Conservation (phyloP, 2,113 vertebrate genomes). For the Lucifuga dentata region DNA sequence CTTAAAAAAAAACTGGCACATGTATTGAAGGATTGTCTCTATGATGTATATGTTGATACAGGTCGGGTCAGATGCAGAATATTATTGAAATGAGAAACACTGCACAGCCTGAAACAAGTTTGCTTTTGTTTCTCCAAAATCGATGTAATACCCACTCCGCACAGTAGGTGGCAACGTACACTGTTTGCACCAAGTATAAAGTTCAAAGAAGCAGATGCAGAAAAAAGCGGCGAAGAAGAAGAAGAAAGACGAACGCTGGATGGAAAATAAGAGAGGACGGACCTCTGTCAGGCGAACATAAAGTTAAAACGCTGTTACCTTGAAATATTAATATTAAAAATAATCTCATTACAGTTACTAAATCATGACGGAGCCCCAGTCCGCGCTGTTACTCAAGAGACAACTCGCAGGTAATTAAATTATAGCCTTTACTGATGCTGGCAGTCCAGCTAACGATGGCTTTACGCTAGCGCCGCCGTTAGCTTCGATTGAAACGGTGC, state of each 20-base stretch:
- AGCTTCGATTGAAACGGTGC: slow-evolving; percentile 59
- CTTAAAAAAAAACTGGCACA: no score
- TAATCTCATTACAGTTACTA: slow-evolving; percentile 36
- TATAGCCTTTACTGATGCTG: slow-evolving; percentile 32
- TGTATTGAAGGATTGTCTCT: no score
- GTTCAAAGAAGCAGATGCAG: slow-evolving; percentile 32
- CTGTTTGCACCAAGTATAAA: no score
- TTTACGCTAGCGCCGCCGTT: slow-evolving; percentile 32
- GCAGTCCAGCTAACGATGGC: slow-evolving; percentile 30
- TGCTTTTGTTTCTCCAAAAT: no score
- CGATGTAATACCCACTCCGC: no score
- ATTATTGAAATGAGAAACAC: no score
- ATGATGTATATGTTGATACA: no score
- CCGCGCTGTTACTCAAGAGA: slow-evolving; percentile 94
- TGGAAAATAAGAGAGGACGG: slow-evolving; percentile 67
- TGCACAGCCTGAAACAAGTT: no score
- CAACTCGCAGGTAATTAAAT: slow-evolving; percentile 93
- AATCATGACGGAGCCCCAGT: slow-evolving; percentile 96
- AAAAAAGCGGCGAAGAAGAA: slow-evolving; percentile 56
- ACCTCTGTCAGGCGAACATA: slow-evolving; percentile 38
- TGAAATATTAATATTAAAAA: slow-evolving; percentile 46
- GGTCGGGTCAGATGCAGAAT: no score
- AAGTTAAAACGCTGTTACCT: slow-evolving; percentile 55
- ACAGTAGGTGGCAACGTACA: no score
- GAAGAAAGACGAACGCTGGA: slow-evolving; percentile 74